These are phyloP conservation scores for Parnassius apollo DNA, from an alignment of 2,888 invertebrate genomes.

Conservation along the genomic window DNA sequence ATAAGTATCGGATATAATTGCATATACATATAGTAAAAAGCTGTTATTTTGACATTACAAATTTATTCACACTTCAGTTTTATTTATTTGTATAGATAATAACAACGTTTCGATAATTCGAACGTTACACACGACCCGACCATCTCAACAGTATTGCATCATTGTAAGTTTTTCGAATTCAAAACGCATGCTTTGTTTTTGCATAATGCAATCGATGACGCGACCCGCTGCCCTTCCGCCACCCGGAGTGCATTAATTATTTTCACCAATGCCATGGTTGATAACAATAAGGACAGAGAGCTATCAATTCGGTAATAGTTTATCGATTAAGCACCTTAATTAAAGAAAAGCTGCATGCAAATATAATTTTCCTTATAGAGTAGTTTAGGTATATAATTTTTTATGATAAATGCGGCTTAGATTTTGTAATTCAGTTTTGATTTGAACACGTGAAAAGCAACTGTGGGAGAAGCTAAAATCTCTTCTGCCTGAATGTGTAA, in stretches of 20 bases:
- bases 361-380: too few relatives aligned
- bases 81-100: background rate
- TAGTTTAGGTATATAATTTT: too few relatives aligned
- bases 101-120: background rate
- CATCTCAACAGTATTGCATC: slow-evolving; percentile 27
- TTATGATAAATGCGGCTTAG: too few relatives aligned
- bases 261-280: slow-evolving; percentile 39
- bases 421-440: too few relatives aligned
- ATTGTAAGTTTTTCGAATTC: slow-evolving; percentile 45
- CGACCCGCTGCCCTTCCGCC: slow-evolving; percentile 74
- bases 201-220: slow-evolving; percentile 74
- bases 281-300: slow-evolving; percentile 23
- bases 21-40: too few relatives aligned
- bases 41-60: too few relatives aligned
- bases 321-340: slow-evolving; percentile 15
- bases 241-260: slow-evolving; percentile 68
- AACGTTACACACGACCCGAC: background rate
- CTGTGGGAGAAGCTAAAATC: too few relatives aligned
- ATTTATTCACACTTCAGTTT: too few relatives aligned
- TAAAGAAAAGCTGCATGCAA: slow-evolving; percentile 1
- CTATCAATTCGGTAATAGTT: slow-evolving; percentile 11
- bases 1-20: too few relatives aligned
- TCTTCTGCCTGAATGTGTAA: too few relatives aligned
- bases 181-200: slow-evolving; percentile 52
- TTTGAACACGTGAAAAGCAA: too few relatives aligned